Conservation (phyloP, 2,797 vertebrate species). For the Rachycentron canadum region DNA sequence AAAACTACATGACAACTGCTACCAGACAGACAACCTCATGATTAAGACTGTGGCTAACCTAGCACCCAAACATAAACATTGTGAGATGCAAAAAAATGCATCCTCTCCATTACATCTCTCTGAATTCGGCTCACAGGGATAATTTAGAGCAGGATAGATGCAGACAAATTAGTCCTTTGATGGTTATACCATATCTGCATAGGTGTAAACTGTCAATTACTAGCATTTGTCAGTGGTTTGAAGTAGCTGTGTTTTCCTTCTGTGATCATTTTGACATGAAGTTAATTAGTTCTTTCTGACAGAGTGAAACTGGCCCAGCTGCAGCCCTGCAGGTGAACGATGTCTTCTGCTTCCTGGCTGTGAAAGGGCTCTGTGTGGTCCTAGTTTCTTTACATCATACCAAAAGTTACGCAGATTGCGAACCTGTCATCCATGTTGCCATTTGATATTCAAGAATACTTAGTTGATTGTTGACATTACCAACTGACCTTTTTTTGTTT, state of each 20-base stretch:
- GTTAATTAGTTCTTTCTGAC: conserved; percentile 79
- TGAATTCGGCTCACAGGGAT: background rate
- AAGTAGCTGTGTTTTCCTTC: conserved; percentile 64
- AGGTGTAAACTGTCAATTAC: conserved; percentile 50
- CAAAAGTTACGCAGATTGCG: conserved; percentile 65
- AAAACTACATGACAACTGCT: conserved; percentile 37
- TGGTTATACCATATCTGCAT: background rate
- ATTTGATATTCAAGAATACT: conserved; percentile 79
- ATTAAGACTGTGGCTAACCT: conserved; percentile 8
- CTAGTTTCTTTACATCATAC: conserved; percentile 81
- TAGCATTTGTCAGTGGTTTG: conserved; percentile 45
- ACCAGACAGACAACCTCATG: conserved; percentile 8
- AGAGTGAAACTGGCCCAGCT: conserved; percentile 81
- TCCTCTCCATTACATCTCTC: background rate
- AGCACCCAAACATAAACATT: conserved; percentile 22
- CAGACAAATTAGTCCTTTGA: background rate
- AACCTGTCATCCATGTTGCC: conserved; percentile 75
- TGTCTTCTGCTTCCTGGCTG: conserved; percentile 73
- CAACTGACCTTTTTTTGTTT: conserved; percentile 78
- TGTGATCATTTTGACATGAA: conserved; percentile 68
- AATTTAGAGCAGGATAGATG: conserved; percentile 13
- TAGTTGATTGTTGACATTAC: conserved; percentile 78
- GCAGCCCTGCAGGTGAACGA: conserved; percentile 74
- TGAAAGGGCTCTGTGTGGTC: conserved; percentile 84
- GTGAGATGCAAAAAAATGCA: conserved; percentile 20